phyloP scores from a whole-genome alignment of 2,888 invertebrate genomes.

The Halocaridina rubra region DNA sequence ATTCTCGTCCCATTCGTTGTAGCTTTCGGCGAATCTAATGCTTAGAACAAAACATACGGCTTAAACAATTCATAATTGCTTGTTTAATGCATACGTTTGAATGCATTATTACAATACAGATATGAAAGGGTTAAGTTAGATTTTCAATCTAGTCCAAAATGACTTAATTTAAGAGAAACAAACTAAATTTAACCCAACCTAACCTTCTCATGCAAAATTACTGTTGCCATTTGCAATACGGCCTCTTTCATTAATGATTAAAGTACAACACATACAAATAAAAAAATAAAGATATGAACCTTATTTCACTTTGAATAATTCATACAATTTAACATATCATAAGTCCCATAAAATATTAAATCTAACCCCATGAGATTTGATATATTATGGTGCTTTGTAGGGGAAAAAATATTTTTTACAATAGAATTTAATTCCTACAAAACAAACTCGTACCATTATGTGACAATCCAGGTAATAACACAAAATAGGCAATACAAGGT shows the following conservation, averaged over 20 bases:
- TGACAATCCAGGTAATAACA: too few relatives aligned
- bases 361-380: not conserved
- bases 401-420: too few relatives aligned
- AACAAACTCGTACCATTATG: too few relatives aligned
- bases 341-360: not conserved
- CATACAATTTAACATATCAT: too few relatives aligned
- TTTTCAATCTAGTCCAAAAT: not conserved
- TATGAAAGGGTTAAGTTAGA: not conserved
- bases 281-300: not conserved
- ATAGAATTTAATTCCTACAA: too few relatives aligned
- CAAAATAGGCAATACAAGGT: too few relatives aligned
- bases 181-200: too few relatives aligned
- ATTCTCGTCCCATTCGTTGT: not conserved
- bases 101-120: not conserved
- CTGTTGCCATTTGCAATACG: not conserved
- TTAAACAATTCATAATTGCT: not conserved
- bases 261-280: too few relatives aligned
- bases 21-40: not conserved
- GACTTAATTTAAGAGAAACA: too few relatives aligned
- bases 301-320: not conserved
- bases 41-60: not conserved
- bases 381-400: too few relatives aligned
- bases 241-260: too few relatives aligned
- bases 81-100: not conserved
- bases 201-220: not conserved